Percentiles rank a stretch among this genome's conserved stretches.
phyloP scores from a whole-genome alignment of 2,797 vertebrate species.

The Xiphorhynchus erythropygius region DNA sequence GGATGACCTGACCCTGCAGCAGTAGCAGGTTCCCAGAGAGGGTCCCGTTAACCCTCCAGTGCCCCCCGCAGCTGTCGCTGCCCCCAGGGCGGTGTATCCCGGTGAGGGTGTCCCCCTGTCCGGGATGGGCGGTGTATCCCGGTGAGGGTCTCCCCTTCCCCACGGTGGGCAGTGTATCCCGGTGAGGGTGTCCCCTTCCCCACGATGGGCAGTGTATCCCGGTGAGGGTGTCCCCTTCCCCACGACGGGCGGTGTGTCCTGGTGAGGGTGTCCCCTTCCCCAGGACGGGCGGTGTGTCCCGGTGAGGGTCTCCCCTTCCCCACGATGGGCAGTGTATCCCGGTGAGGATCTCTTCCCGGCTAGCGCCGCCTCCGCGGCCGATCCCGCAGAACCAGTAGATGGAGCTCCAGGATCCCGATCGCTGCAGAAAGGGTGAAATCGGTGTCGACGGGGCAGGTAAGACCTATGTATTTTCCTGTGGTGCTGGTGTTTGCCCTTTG shows the following conservation, averaged over 20 bases:
- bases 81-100: background rate
- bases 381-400: background rate
- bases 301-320: too few species aligned
- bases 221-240: background rate
- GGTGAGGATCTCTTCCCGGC: too few species aligned
- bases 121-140: background rate
- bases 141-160: background rate
- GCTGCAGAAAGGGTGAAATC: background rate
- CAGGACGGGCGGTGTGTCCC: fast-evolving
- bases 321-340: fast-evolving
- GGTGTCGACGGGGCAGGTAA: fast-evolving
- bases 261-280: background rate
- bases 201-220: fast-evolving
- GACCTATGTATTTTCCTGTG: fast-evolving
- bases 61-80: fast-evolving
- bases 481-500: background rate
- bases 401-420: constrained; percentile 29
- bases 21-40: background rate
- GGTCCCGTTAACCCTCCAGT: fast-evolving
- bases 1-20: background rate
- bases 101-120: background rate
- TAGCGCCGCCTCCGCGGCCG: background rate
- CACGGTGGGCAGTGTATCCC: fast-evolving
- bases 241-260: fast-evolving
- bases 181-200: background rate